Evolutionary conservation across 2,888 invertebrate species (phyloP).

Genomic region (Lepidocyrtoides sp.): DNA sequence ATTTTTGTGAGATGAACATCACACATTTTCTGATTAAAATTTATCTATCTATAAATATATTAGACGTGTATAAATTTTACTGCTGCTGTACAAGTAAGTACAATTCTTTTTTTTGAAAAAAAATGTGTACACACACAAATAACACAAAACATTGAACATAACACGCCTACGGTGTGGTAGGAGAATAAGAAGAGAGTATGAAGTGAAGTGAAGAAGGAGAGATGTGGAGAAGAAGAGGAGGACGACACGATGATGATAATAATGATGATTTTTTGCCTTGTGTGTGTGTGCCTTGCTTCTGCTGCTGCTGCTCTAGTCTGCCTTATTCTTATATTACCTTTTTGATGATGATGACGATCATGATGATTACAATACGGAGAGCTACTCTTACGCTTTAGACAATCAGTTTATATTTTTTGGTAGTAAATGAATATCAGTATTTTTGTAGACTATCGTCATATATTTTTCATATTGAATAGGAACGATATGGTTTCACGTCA

Average conservation of each 20-base stretch:
- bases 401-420: too few relatives aligned
- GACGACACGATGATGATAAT: constrained; percentile 39
- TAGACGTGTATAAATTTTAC: not conserved
- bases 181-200: constrained; percentile 38
- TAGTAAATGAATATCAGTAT: too few relatives aligned
- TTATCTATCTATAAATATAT: constrained; percentile 4
- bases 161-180: constrained; percentile 77
- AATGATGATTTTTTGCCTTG: constrained; percentile 62
- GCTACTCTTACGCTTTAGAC: not conserved
- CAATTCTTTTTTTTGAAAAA: constrained; percentile 47
- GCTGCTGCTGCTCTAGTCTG: constrained; percentile 30
- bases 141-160: constrained; percentile 70
- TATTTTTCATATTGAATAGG: too few relatives aligned
- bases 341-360: constrained; percentile 44
- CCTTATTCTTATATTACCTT: constrained; percentile 38
- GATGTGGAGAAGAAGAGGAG: constrained; percentile 50
- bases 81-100: constrained; percentile 12
- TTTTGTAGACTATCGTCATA: too few relatives aligned
- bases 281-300: constrained; percentile 44
- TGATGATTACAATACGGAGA: constrained; percentile 28
- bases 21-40: not conserved
- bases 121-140: constrained; percentile 71
- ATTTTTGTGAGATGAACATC: not conserved
- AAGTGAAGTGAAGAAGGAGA: constrained; percentile 58
- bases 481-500: too few relatives aligned